A percentile compares a stretch with the other conserved stretches of the same genome.
Conservation (phyloP, 2,113 vertebrate species). For the Bettongia penicillata region DNA sequence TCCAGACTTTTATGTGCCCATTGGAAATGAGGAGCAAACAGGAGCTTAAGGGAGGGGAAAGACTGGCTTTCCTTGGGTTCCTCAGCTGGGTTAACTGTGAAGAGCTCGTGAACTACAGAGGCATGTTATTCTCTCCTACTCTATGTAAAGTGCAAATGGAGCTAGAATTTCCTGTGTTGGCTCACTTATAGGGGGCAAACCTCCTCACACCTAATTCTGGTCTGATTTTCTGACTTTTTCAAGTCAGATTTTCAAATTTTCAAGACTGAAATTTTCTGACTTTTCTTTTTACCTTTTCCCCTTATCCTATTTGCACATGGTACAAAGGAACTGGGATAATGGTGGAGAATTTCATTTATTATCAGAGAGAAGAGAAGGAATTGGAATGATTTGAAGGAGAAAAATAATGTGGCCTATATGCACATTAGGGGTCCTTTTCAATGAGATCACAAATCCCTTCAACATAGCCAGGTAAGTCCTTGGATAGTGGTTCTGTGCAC, state of each 20-base stretch:
- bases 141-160: neutral
- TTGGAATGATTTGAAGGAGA: neutral
- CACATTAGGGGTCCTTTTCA: neutral
- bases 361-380: neutral
- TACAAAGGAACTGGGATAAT: neutral
- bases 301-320: neutral
- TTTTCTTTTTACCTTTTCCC: neutral
- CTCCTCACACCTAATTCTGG: neutral
- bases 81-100: constrained; percentile 40
- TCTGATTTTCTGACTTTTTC: neutral
- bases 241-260: no score
- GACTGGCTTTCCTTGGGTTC: neutral
- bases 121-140: constrained; percentile 4
- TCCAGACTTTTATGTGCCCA: constrained; percentile 57
- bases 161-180: neutral
- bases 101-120: constrained; percentile 35
- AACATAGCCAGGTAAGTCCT: neutral
- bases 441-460: neutral
- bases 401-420: neutral
- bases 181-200: neutral
- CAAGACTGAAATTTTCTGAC: neutral
- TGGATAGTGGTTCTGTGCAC: neutral
- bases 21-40: neutral
- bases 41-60: constrained; percentile 41
- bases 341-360: neutral